Conservation (phyloP, 2,888 invertebrate genomes). For the Apamea sordens region DNA sequence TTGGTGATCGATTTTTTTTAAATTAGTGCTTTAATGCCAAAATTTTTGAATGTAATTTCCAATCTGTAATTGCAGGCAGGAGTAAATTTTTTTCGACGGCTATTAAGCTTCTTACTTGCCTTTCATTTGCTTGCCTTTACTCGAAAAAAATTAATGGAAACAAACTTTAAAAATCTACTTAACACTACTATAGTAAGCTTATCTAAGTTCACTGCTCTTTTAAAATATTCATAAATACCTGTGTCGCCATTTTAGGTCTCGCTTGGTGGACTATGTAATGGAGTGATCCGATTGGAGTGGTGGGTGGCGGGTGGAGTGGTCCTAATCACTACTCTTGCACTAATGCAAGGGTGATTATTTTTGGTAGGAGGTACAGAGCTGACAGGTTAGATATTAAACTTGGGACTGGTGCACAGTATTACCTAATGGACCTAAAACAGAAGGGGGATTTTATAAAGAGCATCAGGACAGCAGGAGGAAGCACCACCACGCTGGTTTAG, state of each 20-base stretch:
- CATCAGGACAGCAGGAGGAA: background rate
- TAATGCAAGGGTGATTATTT: background rate
- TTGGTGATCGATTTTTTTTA: background rate
- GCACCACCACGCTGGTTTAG: background rate
- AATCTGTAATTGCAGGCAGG: background rate
- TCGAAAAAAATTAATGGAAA: background rate
- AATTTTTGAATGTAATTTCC: no score
- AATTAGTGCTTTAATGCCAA: no score
- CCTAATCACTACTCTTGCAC: background rate
- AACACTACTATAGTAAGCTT: background rate
- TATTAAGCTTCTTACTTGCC: background rate
- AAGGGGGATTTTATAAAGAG: background rate
- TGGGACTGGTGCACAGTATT: background rate
- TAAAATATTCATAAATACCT: conserved; percentile 14
- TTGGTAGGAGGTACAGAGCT: background rate
- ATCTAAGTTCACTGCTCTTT: conserved; percentile 39
- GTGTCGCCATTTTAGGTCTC: conserved; percentile 5
- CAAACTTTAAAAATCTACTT: background rate
- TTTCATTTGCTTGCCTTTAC: background rate
- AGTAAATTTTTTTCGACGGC: no score
- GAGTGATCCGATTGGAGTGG: background rate
- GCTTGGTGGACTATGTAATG: background rate
- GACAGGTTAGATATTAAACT: background rate
- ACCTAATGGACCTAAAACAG: no score
- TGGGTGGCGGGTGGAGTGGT: background rate